Conservation (phyloP, 64 coral and sea anemone genomes). For the Acropora tenuis region DNA sequence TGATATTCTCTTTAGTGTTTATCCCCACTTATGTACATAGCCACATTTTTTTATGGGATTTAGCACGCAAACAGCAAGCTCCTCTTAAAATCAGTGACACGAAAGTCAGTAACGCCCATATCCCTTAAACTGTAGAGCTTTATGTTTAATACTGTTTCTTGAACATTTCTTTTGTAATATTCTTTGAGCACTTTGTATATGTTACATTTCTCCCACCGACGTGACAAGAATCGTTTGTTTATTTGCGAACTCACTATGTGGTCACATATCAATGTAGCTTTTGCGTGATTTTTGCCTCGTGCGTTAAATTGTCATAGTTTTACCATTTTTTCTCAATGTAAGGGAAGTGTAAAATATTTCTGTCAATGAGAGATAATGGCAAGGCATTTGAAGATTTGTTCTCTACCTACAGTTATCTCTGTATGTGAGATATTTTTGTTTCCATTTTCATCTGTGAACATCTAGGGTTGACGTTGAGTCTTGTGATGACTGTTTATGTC, state of each 20-base stretch:
- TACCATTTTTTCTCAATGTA: not conserved
- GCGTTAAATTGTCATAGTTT: no score
- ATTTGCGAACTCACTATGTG: not conserved
- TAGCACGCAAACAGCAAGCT: not conserved
- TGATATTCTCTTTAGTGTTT: conserved; percentile 3
- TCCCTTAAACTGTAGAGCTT: not conserved
- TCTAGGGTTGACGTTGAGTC: no score
- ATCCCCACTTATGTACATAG: not conserved
- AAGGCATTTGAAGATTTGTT: not conserved
- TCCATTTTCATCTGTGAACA: no score
- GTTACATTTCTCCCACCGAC: conserved; percentile 6
- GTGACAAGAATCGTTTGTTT: not conserved
- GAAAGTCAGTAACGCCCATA: not conserved
- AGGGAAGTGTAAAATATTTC: not conserved
- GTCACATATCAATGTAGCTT: conserved; percentile 17
- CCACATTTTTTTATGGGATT: not conserved
- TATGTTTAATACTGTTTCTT: not conserved
- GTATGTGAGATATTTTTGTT: no score
- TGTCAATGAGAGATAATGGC: not conserved
- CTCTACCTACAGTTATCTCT: no score
- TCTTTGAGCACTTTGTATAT: not conserved
- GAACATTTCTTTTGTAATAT: not conserved
- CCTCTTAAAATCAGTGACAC: no score
- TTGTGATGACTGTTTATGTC: no score
- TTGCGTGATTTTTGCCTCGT: not conserved